A percentile compares a stretch with the other conserved stretches of the same genome.
Conservation (phyloP, 2,113 vertebrate species). For the Strix uralensis region DNA sequence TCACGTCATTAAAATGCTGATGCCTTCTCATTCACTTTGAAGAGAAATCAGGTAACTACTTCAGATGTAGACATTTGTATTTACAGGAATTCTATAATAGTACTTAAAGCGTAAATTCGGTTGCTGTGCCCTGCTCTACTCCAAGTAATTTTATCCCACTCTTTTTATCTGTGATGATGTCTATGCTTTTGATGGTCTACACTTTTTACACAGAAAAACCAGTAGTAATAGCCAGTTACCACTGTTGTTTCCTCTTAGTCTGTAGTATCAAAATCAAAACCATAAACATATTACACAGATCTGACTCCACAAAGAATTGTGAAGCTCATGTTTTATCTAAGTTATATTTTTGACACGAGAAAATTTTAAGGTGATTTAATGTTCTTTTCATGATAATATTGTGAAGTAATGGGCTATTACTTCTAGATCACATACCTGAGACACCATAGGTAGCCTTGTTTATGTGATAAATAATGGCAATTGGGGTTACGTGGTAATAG, state of each 20-base stretch:
- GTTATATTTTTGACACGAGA: not conserved
- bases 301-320: not conserved
- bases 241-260: not conserved
- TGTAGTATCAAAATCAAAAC: not conserved
- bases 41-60: not conserved
- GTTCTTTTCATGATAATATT: not conserved
- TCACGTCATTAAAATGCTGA: not conserved
- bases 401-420: not conserved
- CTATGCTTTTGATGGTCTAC: not conserved
- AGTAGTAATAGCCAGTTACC: not conserved
- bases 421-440: not conserved
- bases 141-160: not conserved
- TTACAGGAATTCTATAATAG: not conserved
- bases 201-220: not conserved
- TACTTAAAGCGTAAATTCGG: fast-evolving
- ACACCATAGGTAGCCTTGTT: not conserved
- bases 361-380: not conserved
- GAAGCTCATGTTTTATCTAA: not conserved
- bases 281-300: not conserved
- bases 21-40: not conserved
- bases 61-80: not conserved
- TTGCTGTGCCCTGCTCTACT: not conserved
- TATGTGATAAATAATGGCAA: not conserved
- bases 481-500: not conserved
- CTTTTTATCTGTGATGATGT: not conserved